Evolutionary conservation across 2,797 vertebrate genomes (phyloP).

Genomic region (Coregonus ussuriensis): DNA sequence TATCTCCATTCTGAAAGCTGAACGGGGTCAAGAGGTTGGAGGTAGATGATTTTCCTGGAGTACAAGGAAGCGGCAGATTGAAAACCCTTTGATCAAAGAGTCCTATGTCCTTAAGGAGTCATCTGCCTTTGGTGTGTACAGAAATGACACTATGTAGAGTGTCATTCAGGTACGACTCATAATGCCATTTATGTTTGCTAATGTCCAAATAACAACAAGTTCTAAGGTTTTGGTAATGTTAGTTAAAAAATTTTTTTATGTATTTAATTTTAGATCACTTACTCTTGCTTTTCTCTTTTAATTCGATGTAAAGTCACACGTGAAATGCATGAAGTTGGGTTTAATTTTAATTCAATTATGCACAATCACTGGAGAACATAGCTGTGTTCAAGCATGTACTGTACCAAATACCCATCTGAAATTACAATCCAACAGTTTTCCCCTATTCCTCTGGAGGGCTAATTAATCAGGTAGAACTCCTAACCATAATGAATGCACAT

Average conservation of each 20-base stretch:
- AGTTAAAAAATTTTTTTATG: neutral
- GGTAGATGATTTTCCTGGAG: too few species aligned
- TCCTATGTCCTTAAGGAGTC: too few species aligned
- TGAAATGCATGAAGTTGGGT: neutral
- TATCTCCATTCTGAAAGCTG: neutral
- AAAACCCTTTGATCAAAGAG: too few species aligned
- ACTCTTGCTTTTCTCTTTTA: neutral
- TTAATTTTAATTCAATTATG: neutral
- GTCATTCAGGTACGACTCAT: neutral
- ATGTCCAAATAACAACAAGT: neutral
- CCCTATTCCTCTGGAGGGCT: neutral
- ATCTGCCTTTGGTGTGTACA: too few species aligned
- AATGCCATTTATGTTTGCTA: neutral
- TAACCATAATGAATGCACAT: neutral
- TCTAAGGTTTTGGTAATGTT: neutral
- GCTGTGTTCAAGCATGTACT: too few species aligned
- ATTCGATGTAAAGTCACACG: too few species aligned
- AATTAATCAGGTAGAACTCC: neutral
- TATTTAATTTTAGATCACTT: neutral
- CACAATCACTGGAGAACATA: too few species aligned
- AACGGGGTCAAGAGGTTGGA: neutral
- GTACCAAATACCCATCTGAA: too few species aligned
- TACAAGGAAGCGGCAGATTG: too few species aligned
- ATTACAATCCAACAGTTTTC: neutral
- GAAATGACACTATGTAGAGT: too few species aligned